Evolutionary conservation across 1,140 invertebrate species (phyloP).

Genomic region (Hyphantria cunea): DNA sequence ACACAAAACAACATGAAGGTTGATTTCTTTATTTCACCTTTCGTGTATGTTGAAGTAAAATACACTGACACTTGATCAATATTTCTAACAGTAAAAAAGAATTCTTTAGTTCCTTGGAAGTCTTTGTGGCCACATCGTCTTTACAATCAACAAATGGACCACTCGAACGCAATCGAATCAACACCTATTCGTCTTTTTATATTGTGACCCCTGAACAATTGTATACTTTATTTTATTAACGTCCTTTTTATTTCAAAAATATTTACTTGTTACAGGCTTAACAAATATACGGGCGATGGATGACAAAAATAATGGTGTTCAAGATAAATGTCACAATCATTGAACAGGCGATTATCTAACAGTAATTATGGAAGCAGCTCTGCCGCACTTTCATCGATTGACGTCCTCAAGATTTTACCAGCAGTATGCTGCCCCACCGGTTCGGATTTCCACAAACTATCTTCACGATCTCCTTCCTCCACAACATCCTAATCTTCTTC

Average conservation of each 20-base stretch:
- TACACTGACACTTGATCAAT: not conserved
- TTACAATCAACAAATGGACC: slow-evolving; percentile 70
- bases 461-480: slow-evolving; percentile 70
- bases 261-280: slow-evolving; percentile 51
- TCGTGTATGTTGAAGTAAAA: no score
- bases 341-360: slow-evolving; percentile 11
- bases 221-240: slow-evolving; percentile 36
- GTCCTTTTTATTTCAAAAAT: slow-evolving; percentile 16
- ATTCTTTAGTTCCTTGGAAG: not conserved
- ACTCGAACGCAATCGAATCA: slow-evolving; percentile 49
- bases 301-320: slow-evolving; percentile 19
- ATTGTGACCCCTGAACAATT: slow-evolving; percentile 21
- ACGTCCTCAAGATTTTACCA: slow-evolving; percentile 69
- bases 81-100: not conserved
- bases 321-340: slow-evolving; percentile 19
- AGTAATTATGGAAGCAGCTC: slow-evolving; percentile 66
- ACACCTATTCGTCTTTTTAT: slow-evolving; percentile 22
- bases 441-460: slow-evolving; percentile 64
- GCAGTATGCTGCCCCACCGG: slow-evolving; percentile 65
- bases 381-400: slow-evolving; percentile 69
- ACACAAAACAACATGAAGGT: no score
- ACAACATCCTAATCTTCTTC: slow-evolving; percentile 68
- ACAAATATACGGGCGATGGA: slow-evolving; percentile 18
- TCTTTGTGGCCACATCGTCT: slow-evolving; percentile 27
- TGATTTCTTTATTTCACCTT: no score